phyloP scores from a whole-genome alignment of 2,888 invertebrate species.

The Salticus scenicus region DNA sequence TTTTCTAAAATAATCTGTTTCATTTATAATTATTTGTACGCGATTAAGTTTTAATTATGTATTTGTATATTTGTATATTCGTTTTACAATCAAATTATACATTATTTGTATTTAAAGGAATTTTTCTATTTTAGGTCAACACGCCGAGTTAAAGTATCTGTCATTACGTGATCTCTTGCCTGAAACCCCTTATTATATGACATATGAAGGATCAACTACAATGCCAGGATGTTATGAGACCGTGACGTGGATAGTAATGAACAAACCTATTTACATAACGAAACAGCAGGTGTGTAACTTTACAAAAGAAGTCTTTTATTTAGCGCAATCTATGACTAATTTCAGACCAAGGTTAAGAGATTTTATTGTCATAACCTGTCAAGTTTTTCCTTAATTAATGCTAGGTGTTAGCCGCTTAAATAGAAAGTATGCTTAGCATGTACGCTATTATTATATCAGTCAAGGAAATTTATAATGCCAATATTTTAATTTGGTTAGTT shows the following conservation, averaged over 20 bases:
- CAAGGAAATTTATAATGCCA: too few species aligned
- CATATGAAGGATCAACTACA: slow-evolving; percentile 97
- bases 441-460: too few species aligned
- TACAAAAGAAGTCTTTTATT: slow-evolving; percentile 10
- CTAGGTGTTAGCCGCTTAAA: not conserved
- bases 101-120: too few species aligned
- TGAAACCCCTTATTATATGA: slow-evolving; percentile 94
- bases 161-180: slow-evolving; percentile 91
- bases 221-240: slow-evolving; percentile 99
- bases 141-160: slow-evolving; percentile 87
- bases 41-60: too few species aligned
- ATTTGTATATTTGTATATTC: too few species aligned
- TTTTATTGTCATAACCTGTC: slow-evolving; percentile 15
- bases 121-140: slow-evolving; percentile 81
- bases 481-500: too few species aligned
- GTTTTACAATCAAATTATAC: too few species aligned
- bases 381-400: slow-evolving; percentile 14
- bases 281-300: slow-evolving; percentile 87
- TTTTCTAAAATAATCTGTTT: too few species aligned
- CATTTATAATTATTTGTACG: too few species aligned
- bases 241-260: slow-evolving; percentile 98
- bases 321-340: slow-evolving; percentile 24
- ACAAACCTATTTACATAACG: slow-evolving; percentile 97
- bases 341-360: not conserved
- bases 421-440: too few species aligned